These are phyloP conservation scores for Oreochromis niloticus DNA, from an alignment of 2,113 vertebrate species.

Conservation along the genomic window DNA sequence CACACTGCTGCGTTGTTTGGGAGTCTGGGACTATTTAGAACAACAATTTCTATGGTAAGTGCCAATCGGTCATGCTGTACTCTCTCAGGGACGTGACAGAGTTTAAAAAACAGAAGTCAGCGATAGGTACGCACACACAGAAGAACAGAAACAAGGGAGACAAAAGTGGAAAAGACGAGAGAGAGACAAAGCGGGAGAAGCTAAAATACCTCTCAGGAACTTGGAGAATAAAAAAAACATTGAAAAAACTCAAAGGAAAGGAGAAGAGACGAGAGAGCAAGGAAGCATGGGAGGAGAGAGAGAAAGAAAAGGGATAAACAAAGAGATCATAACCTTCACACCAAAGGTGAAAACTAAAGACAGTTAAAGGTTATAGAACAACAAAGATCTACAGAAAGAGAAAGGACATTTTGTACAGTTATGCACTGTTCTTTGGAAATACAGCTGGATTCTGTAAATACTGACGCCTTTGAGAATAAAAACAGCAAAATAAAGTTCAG, in stretches of 20 bases:
- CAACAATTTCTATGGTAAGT: constrained; percentile 50
- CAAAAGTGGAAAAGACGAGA: neutral
- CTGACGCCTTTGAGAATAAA: neutral
- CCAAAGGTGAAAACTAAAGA: neutral
- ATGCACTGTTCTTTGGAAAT: neutral
- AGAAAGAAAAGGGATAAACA: neutral
- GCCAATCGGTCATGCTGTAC: constrained; percentile 44
- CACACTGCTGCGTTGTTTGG: neutral
- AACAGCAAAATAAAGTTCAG: neutral
- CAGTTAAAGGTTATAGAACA: neutral
- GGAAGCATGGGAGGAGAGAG: neutral
- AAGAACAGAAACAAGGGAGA: neutral
- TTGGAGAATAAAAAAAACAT: neutral
- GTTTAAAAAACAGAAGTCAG: neutral
- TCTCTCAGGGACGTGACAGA: neutral
- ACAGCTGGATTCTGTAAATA: neutral
- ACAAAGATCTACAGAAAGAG: neutral
- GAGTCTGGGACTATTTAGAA: constrained; percentile 45
- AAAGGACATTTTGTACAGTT: neutral
- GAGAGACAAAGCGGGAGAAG: neutral
- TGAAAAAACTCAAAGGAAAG: neutral
- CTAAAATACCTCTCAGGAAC: neutral
- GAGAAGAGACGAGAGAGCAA: neutral
- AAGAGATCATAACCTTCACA: neutral
- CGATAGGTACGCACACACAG: neutral